Evolutionary conservation across 2,797 vertebrate species (phyloP).

Genomic region (Lerista edwardsae): DNA sequence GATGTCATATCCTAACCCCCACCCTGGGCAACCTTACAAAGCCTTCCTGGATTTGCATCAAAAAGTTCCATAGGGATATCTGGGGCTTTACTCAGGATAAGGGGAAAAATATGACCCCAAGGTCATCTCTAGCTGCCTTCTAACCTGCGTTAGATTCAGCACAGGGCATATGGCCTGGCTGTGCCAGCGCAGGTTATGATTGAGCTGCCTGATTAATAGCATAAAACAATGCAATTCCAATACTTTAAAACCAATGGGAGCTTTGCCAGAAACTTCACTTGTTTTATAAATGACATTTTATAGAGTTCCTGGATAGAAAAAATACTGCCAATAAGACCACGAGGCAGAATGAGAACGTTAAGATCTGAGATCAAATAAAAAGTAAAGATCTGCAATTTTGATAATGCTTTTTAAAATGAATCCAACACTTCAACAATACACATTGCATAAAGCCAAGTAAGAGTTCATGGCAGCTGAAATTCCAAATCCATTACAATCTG

Average conservation of each 20-base stretch:
- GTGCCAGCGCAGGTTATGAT: no score
- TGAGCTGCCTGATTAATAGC: no score
- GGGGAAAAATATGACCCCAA: no score
- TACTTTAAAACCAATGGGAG: background rate
- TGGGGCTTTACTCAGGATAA: no score
- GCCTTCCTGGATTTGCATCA: no score
- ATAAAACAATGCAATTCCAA: background rate
- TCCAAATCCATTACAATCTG: background rate
- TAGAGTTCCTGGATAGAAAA: background rate
- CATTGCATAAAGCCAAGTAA: background rate
- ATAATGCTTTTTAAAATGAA: background rate
- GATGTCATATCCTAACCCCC: no score
- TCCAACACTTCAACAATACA: background rate
- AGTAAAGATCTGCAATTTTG: background rate
- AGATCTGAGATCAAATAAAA: background rate
- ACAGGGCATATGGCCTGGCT: no score
- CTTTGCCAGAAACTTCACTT: background rate
- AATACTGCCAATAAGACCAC: background rate
- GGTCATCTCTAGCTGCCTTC: no score
- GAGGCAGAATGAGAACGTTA: background rate
- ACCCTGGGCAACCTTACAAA: no score
- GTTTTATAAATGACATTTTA: background rate
- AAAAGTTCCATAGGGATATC: no score
- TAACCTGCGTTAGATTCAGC: no score
- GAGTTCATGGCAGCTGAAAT: background rate